Evolutionary conservation across 2,888 invertebrate species (phyloP).

Genomic region (Encarsia formosa): DNA sequence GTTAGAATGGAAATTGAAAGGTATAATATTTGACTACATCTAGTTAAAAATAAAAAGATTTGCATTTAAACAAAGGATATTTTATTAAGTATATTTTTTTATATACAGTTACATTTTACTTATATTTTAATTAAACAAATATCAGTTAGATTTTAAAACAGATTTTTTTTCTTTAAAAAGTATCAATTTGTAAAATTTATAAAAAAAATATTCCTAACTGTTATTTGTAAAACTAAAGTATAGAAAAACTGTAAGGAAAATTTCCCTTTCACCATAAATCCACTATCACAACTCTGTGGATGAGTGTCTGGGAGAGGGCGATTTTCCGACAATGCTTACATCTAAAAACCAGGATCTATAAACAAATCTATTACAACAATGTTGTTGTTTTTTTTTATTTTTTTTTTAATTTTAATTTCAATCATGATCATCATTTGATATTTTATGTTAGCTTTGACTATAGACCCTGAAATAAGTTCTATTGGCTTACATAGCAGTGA

Average conservation of each 20-base stretch:
- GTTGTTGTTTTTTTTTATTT: no score
- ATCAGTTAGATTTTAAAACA: constrained; percentile 13
- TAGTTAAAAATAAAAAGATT: constrained; percentile 3
- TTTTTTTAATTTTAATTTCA: no score
- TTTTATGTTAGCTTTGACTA: constrained; percentile 8
- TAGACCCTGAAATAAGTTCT: constrained; percentile 16
- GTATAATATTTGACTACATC: no score
- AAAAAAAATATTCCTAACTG: constrained; percentile 1
- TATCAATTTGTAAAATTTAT: constrained; percentile 8
- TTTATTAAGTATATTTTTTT: constrained; percentile 24
- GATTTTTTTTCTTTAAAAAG: no score
- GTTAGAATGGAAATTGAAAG: no score
- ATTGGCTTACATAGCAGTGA: constrained; percentile 26
- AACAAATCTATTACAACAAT: constrained; percentile 4
- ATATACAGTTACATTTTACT: constrained; percentile 25
- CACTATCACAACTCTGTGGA: constrained; percentile 47
- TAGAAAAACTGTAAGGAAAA: constrained; percentile 31
- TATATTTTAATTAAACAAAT: constrained; percentile 5
- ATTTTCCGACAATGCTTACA: constrained; percentile 35
- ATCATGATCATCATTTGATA: no score
- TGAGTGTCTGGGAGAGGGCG: constrained; percentile 47
- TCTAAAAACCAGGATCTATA: constrained; percentile 10
- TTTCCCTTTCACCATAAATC: constrained; percentile 48
- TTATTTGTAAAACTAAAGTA: constrained; percentile 13
- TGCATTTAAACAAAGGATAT: constrained; percentile 22